Conservation (phyloP, 2,113 vertebrate species). For the Solea solea region DNA sequence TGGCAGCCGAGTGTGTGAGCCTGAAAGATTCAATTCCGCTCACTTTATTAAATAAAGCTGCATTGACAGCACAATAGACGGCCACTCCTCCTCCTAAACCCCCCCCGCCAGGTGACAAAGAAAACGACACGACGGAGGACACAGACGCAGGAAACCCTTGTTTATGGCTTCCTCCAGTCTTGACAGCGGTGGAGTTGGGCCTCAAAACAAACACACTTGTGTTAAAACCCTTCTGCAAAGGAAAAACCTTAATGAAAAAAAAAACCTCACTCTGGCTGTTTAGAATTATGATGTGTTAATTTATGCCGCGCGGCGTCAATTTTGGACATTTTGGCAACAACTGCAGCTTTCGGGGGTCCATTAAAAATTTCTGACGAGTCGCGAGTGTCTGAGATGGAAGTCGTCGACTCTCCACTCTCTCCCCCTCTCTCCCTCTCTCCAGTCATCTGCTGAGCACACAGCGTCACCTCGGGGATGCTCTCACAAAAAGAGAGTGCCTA, state of each 20-base stretch:
- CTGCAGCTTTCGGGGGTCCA: background rate
- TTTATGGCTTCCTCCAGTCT: conserved; percentile 36
- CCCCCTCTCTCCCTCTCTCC: conserved; percentile 24
- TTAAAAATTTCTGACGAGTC: background rate
- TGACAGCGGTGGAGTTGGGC: conserved; percentile 16
- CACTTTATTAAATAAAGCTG: conserved; percentile 34
- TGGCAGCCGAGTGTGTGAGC: conserved; percentile 2
- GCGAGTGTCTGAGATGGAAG: conserved; percentile 22
- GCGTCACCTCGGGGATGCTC: conserved; percentile 68
- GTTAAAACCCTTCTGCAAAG: too few species aligned
- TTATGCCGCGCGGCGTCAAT: too few species aligned
- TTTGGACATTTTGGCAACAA: too few species aligned
- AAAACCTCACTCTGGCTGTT: too few species aligned
- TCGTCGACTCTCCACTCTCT: conserved; percentile 16
- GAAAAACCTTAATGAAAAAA: too few species aligned
- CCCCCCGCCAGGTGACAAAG: background rate
- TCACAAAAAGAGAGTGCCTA: conserved; percentile 77
- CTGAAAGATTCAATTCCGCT: conserved; percentile 26
- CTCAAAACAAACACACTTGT: conserved; percentile 4
- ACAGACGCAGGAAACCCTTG: conserved; percentile 40
- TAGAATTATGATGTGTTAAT: too few species aligned
- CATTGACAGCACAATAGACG: conserved; percentile 5
- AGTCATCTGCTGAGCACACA: conserved; percentile 22
- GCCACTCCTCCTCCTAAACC: conserved; percentile 5
- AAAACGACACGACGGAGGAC: too few species aligned